A percentile compares a stretch with the other conserved stretches of the same genome.
Conservation (phyloP, 1,140 invertebrate species). For the Aethina tumida region DNA sequence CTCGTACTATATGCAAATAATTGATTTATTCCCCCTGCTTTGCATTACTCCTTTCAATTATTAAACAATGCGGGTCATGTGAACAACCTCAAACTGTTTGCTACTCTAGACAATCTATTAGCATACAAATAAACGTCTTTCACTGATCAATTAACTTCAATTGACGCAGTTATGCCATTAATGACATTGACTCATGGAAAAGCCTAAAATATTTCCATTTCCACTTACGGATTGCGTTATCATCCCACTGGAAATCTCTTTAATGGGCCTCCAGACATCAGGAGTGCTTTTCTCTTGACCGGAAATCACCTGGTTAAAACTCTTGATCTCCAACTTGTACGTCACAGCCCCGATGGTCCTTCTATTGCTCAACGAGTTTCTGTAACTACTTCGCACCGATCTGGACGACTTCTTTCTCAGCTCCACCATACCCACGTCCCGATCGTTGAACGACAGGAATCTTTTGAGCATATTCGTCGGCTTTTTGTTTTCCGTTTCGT, state of each 20-base stretch:
- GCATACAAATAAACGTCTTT: too few relatives aligned
- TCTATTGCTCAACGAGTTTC: slow-evolving; percentile 48
- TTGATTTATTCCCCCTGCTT: too few relatives aligned
- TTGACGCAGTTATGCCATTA: neutral
- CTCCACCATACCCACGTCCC: slow-evolving; percentile 10
- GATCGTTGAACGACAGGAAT: slow-evolving; percentile 23
- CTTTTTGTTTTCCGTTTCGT: slow-evolving; percentile 21
- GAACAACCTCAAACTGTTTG: too few relatives aligned
- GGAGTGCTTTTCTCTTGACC: slow-evolving; percentile 56
- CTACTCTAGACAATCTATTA: too few relatives aligned
- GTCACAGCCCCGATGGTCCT: slow-evolving; percentile 58
- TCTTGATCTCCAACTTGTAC: slow-evolving; percentile 57
- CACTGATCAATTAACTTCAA: neutral
- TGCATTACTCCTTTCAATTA: too few relatives aligned
- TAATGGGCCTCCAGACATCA: slow-evolving; percentile 63
- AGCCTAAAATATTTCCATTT: neutral
- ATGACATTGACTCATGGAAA: slow-evolving; percentile 1
- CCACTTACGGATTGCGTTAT: slow-evolving; percentile 44
- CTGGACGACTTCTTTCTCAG: slow-evolving; percentile 11
- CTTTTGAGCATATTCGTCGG: slow-evolving; percentile 27
- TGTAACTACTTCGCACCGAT: slow-evolving; percentile 17
- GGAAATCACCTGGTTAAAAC: slow-evolving; percentile 52
- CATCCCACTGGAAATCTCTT: slow-evolving; percentile 56
- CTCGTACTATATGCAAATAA: too few relatives aligned
- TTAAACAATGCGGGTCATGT: too few relatives aligned